phyloP scores from a whole-genome alignment of 2,113 vertebrate genomes.

The Heterotis niloticus region DNA sequence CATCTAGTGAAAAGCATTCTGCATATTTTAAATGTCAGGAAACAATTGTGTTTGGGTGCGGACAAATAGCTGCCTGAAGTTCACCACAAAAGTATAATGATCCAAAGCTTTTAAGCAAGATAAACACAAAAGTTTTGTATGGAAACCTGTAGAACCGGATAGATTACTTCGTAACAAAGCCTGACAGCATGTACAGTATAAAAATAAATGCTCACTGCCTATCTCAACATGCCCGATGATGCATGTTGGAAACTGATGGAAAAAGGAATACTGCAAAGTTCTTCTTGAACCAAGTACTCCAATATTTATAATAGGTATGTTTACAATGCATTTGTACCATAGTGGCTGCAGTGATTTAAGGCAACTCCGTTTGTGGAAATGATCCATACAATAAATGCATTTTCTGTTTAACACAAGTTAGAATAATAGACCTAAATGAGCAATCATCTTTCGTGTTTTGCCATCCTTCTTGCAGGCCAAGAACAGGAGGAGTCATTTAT shows the following conservation, averaged over 20 bases:
- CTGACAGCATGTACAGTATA: neutral
- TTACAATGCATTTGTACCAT: too few species aligned
- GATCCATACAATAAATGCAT: neutral
- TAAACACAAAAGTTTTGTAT: slow-evolving; percentile 8
- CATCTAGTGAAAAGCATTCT: neutral
- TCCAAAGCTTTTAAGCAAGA: neutral
- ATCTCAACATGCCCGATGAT: neutral
- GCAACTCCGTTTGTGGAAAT: neutral
- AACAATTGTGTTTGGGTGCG: neutral
- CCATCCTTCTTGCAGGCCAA: slow-evolving; percentile 20
- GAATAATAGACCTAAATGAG: neutral
- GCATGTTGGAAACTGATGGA: neutral
- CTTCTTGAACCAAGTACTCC: neutral
- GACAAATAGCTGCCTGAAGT: neutral
- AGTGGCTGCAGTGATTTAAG: too few species aligned
- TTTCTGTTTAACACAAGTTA: slow-evolving; percentile 11
- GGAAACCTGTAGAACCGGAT: neutral
- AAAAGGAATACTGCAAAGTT: neutral
- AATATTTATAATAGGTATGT: neutral
- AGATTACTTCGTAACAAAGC: neutral
- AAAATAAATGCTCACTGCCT: neutral
- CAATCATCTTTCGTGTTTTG: slow-evolving; percentile 15
- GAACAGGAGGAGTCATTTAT: slow-evolving; percentile 68
- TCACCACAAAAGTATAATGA: neutral
- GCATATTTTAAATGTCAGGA: neutral